phyloP scores from a whole-genome alignment of 1,140 invertebrate species.

The Nasonia giraulti region DNA sequence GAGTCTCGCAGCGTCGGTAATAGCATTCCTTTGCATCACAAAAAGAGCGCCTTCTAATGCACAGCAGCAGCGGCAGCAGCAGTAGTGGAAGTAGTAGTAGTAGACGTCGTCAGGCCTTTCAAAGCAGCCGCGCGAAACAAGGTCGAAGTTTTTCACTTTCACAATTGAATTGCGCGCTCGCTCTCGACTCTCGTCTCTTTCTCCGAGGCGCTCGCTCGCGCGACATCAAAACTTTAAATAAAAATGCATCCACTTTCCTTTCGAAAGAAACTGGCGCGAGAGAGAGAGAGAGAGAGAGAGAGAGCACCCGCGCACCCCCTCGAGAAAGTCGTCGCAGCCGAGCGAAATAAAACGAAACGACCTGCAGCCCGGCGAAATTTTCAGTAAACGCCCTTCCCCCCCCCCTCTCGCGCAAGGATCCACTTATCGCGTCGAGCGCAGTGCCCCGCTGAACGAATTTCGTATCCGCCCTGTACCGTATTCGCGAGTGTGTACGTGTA shows the following conservation, averaged over 20 bases:
- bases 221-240: constrained; percentile 43
- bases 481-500: background rate
- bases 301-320: background rate
- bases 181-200: background rate
- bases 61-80: background rate
- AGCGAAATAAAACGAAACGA: constrained; percentile 36
- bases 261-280: background rate
- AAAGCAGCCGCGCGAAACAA: constrained; percentile 21
- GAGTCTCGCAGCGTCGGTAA: background rate
- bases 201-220: background rate
- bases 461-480: background rate
- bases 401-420: background rate
- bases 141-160: constrained; percentile 47
- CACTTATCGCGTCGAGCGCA: constrained; percentile 27
- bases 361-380: constrained; percentile 28
- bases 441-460: background rate
- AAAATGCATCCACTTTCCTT: constrained; percentile 44
- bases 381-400: constrained; percentile 17
- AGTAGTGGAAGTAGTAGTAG: background rate
- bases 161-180: constrained; percentile 35
- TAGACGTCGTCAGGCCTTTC: constrained; percentile 5
- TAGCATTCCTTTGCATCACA: constrained; percentile 23
- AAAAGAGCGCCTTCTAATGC: constrained; percentile 21
- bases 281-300: background rate
- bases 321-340: background rate